A percentile compares a stretch with the other conserved stretches of the same genome.
These are phyloP conservation scores for Phocoena sinus DNA, from an alignment of 2,113 vertebrate genomes.

Conservation along the genomic window DNA sequence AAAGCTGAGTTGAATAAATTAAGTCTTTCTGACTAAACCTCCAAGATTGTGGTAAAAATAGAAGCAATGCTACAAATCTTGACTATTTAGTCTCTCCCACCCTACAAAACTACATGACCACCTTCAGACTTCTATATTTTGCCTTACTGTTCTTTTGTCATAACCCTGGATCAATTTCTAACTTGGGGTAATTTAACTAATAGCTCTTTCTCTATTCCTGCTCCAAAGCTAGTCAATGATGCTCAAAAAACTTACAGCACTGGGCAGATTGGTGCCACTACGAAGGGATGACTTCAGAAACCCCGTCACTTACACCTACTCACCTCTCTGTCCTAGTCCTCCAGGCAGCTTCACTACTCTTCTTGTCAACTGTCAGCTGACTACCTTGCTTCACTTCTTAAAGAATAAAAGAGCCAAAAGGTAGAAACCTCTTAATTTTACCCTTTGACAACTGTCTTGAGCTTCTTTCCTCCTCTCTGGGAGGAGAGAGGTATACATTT, in stretches of 20 bases:
- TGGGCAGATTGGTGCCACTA: not conserved
- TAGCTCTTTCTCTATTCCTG: not conserved
- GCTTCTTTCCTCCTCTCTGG: not conserved
- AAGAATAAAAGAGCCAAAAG: not conserved
- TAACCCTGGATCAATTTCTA: not conserved
- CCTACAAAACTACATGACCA: fast-evolving
- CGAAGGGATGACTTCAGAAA: not conserved
- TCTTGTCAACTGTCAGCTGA: not conserved
- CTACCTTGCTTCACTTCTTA: not conserved
- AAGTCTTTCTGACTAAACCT: slow-evolving; percentile 43
- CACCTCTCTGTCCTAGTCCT: not conserved
- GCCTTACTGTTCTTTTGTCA: not conserved
- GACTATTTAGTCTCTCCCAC: not conserved
- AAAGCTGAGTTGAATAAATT: slow-evolving; percentile 61
- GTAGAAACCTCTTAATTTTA: not conserved
- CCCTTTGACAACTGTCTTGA: not conserved
- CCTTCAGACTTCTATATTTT: not conserved
- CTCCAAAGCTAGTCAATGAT: not conserved
- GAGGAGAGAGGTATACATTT: not conserved
- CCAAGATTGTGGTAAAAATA: not conserved
- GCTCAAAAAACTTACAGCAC: not conserved
- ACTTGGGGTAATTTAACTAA: not conserved
- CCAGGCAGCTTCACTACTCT: not conserved
- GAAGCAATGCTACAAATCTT: not conserved
- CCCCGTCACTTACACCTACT: too few species aligned